Evolutionary conservation across 2,888 invertebrate genomes (phyloP).

Genomic region (Ormyrus rosae): DNA sequence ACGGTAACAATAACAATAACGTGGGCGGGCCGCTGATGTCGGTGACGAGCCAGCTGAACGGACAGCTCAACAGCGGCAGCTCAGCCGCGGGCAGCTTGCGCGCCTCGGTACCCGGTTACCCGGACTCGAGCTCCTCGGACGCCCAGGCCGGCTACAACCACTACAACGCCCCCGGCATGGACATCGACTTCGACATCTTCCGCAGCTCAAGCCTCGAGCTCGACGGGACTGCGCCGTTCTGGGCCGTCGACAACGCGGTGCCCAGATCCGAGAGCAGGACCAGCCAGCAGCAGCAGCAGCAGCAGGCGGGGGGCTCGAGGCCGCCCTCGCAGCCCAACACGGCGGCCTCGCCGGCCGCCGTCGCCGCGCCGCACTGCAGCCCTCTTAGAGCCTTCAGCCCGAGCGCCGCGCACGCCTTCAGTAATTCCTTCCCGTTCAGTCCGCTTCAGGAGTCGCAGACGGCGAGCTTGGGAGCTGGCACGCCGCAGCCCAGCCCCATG

Average conservation of each 20-base stretch:
- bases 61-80: constrained; percentile 72
- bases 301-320: constrained; percentile 78
- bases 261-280: constrained; percentile 80
- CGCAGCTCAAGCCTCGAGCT: constrained; percentile 73
- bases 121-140: constrained; percentile 64
- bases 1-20: constrained; percentile 75
- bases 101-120: constrained; percentile 65
- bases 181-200: background rate
- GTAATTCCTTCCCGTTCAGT: constrained; percentile 80
- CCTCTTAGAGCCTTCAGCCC: constrained; percentile 74
- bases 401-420: constrained; percentile 77
- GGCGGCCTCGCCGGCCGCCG: constrained; percentile 72
- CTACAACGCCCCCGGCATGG: constrained; percentile 15
- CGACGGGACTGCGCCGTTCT: constrained; percentile 65
- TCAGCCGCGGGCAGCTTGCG: constrained; percentile 48
- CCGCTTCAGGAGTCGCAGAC: constrained; percentile 79
- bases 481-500: constrained; percentile 57
- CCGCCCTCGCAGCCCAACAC: constrained; percentile 79
- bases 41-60: constrained; percentile 82
- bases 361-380: constrained; percentile 75
- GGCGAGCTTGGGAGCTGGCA: constrained; percentile 74
- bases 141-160: constrained; percentile 35
- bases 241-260: constrained; percentile 67
- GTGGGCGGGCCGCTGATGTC: constrained; percentile 87
- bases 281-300: constrained; percentile 69